phyloP scores from a whole-genome alignment of 2,113 vertebrate species.

The Vidua macroura region DNA sequence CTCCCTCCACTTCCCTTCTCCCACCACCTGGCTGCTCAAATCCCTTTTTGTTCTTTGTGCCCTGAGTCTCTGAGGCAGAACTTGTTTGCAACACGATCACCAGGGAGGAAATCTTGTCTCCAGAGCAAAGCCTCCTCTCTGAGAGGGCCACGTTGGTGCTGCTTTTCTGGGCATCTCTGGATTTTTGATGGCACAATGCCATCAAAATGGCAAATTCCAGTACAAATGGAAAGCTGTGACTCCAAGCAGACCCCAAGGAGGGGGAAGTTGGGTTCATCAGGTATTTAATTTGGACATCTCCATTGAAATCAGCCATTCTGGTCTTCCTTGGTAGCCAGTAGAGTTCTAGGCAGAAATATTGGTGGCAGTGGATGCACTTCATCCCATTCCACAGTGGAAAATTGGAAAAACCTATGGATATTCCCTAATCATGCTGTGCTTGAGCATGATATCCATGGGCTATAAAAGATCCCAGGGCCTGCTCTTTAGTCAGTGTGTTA shows the following conservation, averaged over 20 bases:
- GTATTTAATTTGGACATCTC: not conserved
- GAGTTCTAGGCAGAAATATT: not conserved
- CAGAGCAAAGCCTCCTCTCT: not conserved
- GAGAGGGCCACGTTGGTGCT: not conserved
- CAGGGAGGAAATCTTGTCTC: not conserved
- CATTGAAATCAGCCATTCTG: not conserved
- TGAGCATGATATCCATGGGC: not conserved
- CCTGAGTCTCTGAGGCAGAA: not conserved
- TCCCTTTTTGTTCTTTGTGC: slow-evolving; percentile 50
- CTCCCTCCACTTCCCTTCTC: not conserved
- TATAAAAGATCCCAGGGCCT: not conserved
- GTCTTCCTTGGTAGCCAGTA: not conserved
- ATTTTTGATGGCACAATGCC: not conserved
- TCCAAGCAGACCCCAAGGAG: not conserved
- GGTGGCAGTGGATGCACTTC: not conserved
- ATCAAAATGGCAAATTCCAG: not conserved
- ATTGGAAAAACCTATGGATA: rapidly evolving
- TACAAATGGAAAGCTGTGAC: not conserved
- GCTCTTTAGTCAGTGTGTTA: not conserved
- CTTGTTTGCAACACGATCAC: slow-evolving; percentile 12
- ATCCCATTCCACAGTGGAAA: not conserved
- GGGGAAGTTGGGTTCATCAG: not conserved
- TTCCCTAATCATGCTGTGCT: rapidly evolving
- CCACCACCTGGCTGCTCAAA: slow-evolving; percentile 29
- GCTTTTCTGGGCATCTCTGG: not conserved